Base-by-base conservation (phyloP, 2,113 vertebrate genomes). In the Aix galericulata region DNA sequence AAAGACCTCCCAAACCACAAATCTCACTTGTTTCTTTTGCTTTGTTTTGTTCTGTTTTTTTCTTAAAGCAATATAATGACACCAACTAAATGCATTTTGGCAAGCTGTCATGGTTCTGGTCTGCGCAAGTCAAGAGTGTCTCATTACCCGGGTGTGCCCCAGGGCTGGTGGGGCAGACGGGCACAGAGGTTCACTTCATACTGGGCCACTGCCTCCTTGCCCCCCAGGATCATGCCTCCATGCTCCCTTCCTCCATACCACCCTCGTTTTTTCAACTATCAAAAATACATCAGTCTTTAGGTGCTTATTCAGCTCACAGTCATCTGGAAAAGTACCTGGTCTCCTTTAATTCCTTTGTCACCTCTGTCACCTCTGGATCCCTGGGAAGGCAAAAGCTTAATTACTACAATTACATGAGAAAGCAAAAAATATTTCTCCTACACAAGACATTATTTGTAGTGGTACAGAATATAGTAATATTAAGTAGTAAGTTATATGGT, bases 301-400 rank as follows among this genome's bases (percentile, higher is more conserved):
- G 17, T 14, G 12, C 27, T 38, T 1, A 2, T 32, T 88, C 58
- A 92, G 8, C 38, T 36, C 48, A 38, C 22, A 78, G 34, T 2
- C 53, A 31, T 40, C 21, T 60, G n/a, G 62, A 56, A 83, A 87
- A 76, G 25, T 96, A 99, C 99, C 98, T 98, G 99, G 84, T 99
- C 99, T 91, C 99, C 99, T 98, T 99, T 99, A 86, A 97, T 95
- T 82, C 99, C 99, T 78, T 91, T 94, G 90, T 98, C 98, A 23
- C 99, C 99, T 34, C 97, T 98, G 58, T 99, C 98, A 72, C 99
- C 99, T 97, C 97, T 98, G 89, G 98, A 98, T 52, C 99, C 99
- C 99, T 99, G 96, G 74, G 29, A 73, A 90, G 80, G 80, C 5
- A 95, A 64, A 17, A 68, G 9, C 8, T 29, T 50, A 50, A 50